Evolutionary conservation across 2,888 invertebrate genomes (phyloP).

Genomic region (Diploptera punctata): DNA sequence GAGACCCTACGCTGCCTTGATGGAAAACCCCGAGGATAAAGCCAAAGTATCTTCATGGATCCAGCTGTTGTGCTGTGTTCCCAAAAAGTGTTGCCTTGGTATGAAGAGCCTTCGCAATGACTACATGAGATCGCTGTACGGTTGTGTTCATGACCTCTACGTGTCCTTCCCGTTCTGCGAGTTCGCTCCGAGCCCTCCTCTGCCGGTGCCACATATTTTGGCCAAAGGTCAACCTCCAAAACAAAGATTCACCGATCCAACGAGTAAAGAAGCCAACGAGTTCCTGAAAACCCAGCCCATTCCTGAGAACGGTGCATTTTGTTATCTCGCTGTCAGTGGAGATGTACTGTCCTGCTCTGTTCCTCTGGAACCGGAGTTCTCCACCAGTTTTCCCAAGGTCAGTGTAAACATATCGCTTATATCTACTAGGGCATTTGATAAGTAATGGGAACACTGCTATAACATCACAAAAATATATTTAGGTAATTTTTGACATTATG

Average conservation of each 20-base stretch:
- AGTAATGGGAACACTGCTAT: too few species aligned
- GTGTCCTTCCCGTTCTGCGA: slow-evolving; percentile 59
- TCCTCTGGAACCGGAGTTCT: too few species aligned
- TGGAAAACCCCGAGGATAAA: slow-evolving; percentile 55
- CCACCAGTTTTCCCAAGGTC: too few species aligned
- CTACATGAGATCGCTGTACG: slow-evolving; percentile 59
- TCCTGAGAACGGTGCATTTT: slow-evolving; percentile 62
- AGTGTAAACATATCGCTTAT: too few species aligned
- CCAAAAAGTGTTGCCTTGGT: slow-evolving; percentile 55
- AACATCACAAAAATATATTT: too few species aligned
- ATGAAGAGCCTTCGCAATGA: slow-evolving; percentile 63
- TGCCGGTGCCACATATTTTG: slow-evolving; percentile 55
- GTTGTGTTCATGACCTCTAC: slow-evolving; percentile 53
- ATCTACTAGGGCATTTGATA: too few species aligned
- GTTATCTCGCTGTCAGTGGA: slow-evolving; percentile 61
- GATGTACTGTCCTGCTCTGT: background rate
- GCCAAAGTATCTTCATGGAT: slow-evolving; percentile 59
- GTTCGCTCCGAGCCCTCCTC: slow-evolving; percentile 55
- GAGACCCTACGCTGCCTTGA: slow-evolving; percentile 57
- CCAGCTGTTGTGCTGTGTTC: slow-evolving; percentile 58
- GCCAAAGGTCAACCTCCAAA: slow-evolving; percentile 54
- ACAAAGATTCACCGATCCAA: slow-evolving; percentile 58
- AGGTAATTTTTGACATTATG: too few species aligned
- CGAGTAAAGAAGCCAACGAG: slow-evolving; percentile 56
- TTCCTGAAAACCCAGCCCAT: slow-evolving; percentile 58